Percentiles rank a stretch among this genome's conserved stretches.
Evolutionary conservation across 1,140 invertebrate genomes (phyloP).

Genomic region (Bemisia tabaci): DNA sequence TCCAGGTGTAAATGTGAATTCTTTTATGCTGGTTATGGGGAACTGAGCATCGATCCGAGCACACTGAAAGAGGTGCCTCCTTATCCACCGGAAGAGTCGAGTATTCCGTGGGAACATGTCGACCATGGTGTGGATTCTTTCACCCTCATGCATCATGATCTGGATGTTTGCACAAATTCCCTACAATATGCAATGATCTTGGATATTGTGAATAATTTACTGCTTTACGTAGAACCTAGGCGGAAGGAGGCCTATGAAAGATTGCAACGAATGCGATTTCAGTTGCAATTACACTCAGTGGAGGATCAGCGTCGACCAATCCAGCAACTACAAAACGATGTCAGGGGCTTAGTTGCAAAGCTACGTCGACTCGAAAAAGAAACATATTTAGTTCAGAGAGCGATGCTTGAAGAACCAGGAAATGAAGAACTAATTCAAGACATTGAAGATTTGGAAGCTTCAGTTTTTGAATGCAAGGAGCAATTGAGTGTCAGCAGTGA

Average conservation of each 20-base stretch:
- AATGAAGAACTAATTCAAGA: slow-evolving; percentile 41
- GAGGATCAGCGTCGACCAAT: slow-evolving; percentile 87
- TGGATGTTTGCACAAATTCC: slow-evolving; percentile 94
- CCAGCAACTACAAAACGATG: slow-evolving; percentile 75
- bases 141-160: slow-evolving; percentile 94
- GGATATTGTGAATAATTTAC: slow-evolving; percentile 92
- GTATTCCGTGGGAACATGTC: slow-evolving; percentile 50
- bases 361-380: slow-evolving; percentile 76
- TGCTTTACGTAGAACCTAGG: slow-evolving; percentile 92
- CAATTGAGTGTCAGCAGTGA: slow-evolving; percentile 72
- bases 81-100: slow-evolving; percentile 46
- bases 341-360: slow-evolving; percentile 64
- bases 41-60: slow-evolving; percentile 55
- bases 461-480: slow-evolving; percentile 84
- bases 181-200: slow-evolving; percentile 88
- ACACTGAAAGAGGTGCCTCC: slow-evolving; percentile 47
- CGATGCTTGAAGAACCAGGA: slow-evolving; percentile 52
- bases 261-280: slow-evolving; percentile 82
- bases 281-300: slow-evolving; percentile 73
- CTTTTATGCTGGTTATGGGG: slow-evolving; percentile 90
- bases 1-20: slow-evolving; percentile 96
- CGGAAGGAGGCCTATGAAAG: slow-evolving; percentile 81
- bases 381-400: slow-evolving; percentile 75
- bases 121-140: slow-evolving; percentile 91
- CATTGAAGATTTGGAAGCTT: slow-evolving; percentile 51